Evolutionary conservation across 2,113 vertebrate genomes (phyloP).

Genomic region (Speoplatyrhinus poulsoni): DNA sequence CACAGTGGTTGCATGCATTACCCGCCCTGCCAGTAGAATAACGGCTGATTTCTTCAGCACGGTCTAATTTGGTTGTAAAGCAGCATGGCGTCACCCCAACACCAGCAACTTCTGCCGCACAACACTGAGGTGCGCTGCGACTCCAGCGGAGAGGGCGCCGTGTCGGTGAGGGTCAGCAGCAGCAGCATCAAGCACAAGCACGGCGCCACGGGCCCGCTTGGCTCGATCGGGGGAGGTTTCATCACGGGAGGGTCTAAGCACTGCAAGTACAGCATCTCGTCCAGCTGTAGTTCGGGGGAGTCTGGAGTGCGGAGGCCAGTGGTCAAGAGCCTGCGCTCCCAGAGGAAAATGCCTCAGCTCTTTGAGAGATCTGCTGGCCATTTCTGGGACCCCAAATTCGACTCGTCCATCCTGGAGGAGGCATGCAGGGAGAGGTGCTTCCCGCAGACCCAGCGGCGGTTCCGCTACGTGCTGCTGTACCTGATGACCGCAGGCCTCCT

Average conservation of each 20-base stretch:
- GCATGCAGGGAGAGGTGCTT: constrained; percentile 92
- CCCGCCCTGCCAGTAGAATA: constrained; percentile 1
- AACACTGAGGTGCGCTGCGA: constrained; percentile 93
- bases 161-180: constrained; percentile 84
- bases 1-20: constrained; percentile 16
- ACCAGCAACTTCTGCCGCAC: constrained; percentile 87
- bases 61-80: constrained; percentile 1
- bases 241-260: constrained; percentile 81
- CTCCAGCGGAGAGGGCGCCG: constrained; percentile 86
- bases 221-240: constrained; percentile 63
- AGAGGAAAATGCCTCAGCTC: constrained; percentile 87
- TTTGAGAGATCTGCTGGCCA: constrained; percentile 91
- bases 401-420: constrained; percentile 92
- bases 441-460: constrained; percentile 90
- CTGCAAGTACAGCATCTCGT: constrained; percentile 94
- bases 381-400: constrained; percentile 94
- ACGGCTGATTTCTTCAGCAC: background rate
- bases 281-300: constrained; percentile 91
- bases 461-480: constrained; percentile 91
- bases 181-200: constrained; percentile 70
- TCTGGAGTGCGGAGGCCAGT: constrained; percentile 76
- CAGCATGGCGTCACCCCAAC: constrained; percentile 89
- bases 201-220: constrained; percentile 55
- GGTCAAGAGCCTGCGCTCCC: constrained; percentile 70
- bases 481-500: constrained; percentile 81